phyloP scores from a whole-genome alignment of 2,797 vertebrate genomes.

The Onychomys arenicola region DNA sequence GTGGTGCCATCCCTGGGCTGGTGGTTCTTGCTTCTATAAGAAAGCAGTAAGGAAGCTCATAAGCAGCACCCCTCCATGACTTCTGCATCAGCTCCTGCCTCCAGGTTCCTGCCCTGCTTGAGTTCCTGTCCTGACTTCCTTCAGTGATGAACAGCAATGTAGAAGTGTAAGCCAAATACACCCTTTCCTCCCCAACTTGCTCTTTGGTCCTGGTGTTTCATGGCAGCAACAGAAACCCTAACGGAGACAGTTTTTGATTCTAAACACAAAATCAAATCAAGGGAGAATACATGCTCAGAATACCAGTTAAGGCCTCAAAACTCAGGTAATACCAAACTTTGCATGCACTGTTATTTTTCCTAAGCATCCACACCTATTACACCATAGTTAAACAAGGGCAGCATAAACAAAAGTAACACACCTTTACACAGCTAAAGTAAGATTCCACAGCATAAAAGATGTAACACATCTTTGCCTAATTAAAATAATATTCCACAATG shows the following conservation, averaged over 20 bases:
- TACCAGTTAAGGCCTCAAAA: neutral
- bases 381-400: neutral
- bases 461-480: neutral
- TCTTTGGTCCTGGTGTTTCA: no score
- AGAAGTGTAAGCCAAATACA: no score
- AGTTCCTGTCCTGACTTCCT: no score
- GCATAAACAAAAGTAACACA: neutral
- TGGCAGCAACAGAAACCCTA: no score
- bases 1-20: no score
- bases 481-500: neutral
- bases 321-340: neutral
- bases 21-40: no score
- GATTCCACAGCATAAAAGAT: neutral
- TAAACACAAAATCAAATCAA: neutral
- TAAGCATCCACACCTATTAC: neutral
- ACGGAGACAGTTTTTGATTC: neutral
- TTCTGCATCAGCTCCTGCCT: no score
- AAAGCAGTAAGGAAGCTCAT: no score
- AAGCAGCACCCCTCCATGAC: no score
- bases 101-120: no score
- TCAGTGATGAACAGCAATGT: no score
- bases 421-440: neutral
- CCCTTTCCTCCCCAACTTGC: no score
- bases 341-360: neutral
- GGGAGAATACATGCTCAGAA: neutral